Percentiles rank a stretch among this genome's conserved stretches.
Evolutionary conservation across 2,888 invertebrate genomes (phyloP).

Genomic region (Lordiphosa andalusiaca): DNA sequence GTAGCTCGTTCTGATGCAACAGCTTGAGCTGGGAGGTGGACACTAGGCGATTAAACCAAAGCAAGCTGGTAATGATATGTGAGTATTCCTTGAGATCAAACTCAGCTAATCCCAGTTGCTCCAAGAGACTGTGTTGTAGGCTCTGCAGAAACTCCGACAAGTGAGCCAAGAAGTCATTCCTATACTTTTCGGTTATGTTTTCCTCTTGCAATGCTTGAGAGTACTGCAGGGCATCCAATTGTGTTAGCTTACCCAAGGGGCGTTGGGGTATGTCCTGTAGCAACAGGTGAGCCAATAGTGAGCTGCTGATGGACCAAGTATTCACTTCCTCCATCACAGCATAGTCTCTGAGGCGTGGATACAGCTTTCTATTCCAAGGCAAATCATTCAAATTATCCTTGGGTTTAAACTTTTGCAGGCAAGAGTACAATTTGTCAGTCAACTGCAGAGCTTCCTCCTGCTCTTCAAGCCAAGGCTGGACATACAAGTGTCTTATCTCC

Average conservation of each 20-base stretch:
- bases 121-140: slow-evolving; percentile 47
- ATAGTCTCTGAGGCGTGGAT: slow-evolving; percentile 77
- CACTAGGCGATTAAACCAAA: slow-evolving; percentile 78
- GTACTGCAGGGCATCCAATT: slow-evolving; percentile 73
- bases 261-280: slow-evolving; percentile 52
- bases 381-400: too few relatives aligned
- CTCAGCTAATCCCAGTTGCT: slow-evolving; percentile 44
- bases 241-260: slow-evolving; percentile 47
- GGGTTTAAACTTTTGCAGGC: slow-evolving; percentile 19
- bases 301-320: slow-evolving; percentile 53
- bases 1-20: slow-evolving; percentile 76
- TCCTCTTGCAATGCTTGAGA: slow-evolving; percentile 72
- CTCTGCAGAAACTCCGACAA: slow-evolving; percentile 60
- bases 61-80: slow-evolving; percentile 58
- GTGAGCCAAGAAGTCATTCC: slow-evolving; percentile 70
- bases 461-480: slow-evolving; percentile 48
- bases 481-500: slow-evolving; percentile 72
- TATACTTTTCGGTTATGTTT: slow-evolving; percentile 68
- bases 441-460: slow-evolving; percentile 41
- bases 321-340: slow-evolving; percentile 29
- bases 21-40: slow-evolving; percentile 63
- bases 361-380: slow-evolving; percentile 78
- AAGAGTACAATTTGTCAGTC: slow-evolving; percentile 38
- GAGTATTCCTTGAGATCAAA: slow-evolving; percentile 62
- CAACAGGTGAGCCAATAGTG: slow-evolving; percentile 60